These are phyloP conservation scores for Galaxias olidus DNA, from an alignment of 2,797 vertebrate species.

Conservation along the genomic window DNA sequence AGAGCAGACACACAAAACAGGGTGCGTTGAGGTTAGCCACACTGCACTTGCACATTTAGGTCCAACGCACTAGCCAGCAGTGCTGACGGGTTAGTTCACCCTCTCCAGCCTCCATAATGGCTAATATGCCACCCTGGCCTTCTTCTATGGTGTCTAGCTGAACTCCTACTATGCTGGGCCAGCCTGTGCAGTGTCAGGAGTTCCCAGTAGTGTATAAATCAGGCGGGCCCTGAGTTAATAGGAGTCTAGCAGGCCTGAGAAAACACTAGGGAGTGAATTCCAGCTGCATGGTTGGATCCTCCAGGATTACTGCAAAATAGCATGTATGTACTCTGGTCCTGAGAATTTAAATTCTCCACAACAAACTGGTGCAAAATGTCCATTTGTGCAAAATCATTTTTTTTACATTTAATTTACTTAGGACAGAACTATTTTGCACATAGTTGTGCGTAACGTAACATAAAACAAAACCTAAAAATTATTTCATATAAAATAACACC, in stretches of 20 bases:
- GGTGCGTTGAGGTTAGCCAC: background rate
- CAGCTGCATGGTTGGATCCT: no score
- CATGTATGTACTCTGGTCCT: no score
- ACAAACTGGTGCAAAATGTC: no score
- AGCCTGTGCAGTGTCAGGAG: constrained; percentile 45
- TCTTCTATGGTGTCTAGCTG: constrained; percentile 36
- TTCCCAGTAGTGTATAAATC: constrained; percentile 56
- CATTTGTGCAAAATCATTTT: no score
- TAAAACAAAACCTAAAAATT: no score
- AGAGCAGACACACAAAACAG: constrained; percentile 21
- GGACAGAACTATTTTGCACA: constrained; percentile 11
- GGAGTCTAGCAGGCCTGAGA: constrained; percentile 53
- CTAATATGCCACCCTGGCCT: constrained; percentile 32
- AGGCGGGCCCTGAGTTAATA: constrained; percentile 49
- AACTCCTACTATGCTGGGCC: constrained; percentile 52
- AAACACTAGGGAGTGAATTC: constrained; percentile 23
- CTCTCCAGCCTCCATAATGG: background rate
- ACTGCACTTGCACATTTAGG: background rate
- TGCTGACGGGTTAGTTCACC: background rate
- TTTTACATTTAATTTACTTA: constrained; percentile 5
- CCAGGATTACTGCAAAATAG: no score
- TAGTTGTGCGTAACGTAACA: no score
- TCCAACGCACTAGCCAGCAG: background rate
- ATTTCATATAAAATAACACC: no score
- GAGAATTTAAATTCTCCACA: no score